A percentile compares a stretch with the other conserved stretches of the same genome.
Conservation (phyloP, 2,797 vertebrate species). For the Triplophysa bombifrons region DNA sequence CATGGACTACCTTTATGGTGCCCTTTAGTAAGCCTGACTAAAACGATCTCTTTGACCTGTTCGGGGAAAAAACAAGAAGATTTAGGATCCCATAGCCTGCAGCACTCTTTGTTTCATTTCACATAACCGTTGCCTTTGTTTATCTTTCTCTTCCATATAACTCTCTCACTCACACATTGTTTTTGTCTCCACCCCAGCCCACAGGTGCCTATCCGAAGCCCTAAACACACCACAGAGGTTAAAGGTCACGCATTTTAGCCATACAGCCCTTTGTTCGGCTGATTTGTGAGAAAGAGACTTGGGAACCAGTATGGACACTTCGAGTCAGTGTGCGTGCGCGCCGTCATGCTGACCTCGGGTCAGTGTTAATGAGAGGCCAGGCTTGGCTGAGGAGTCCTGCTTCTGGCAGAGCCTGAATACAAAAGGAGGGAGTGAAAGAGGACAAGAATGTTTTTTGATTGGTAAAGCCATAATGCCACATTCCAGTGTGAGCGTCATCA, state of each 20-base stretch:
- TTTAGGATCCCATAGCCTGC: constrained; percentile 11
- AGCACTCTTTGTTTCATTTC: constrained; percentile 17
- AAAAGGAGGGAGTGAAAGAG: constrained; percentile 20
- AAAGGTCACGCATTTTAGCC: constrained; percentile 30
- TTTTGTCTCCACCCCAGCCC: constrained; percentile 5
- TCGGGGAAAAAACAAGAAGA: neutral
- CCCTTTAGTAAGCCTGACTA: neutral
- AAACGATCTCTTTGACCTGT: neutral
- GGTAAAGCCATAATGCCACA: constrained; percentile 9
- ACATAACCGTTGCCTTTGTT: neutral
- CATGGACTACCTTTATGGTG: too few species aligned
- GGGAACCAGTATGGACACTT: neutral
- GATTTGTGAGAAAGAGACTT: constrained; percentile 13
- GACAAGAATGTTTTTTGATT: constrained; percentile 15
- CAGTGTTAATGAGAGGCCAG: constrained; percentile 15
- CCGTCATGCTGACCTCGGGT: constrained; percentile 13
- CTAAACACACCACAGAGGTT: constrained; percentile 29
- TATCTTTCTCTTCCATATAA: constrained; percentile 12
- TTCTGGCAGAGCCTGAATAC: constrained; percentile 1
- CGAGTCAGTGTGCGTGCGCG: too few species aligned
- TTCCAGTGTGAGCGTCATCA: constrained; percentile 4
- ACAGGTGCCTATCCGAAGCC: constrained; percentile 10
- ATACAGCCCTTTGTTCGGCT: constrained; percentile 11
- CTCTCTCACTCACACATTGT: constrained; percentile 10
- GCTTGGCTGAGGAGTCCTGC: neutral